Conservation (phyloP, 2,797 vertebrate genomes). For the Neosilurus mollespiculum region DNA sequence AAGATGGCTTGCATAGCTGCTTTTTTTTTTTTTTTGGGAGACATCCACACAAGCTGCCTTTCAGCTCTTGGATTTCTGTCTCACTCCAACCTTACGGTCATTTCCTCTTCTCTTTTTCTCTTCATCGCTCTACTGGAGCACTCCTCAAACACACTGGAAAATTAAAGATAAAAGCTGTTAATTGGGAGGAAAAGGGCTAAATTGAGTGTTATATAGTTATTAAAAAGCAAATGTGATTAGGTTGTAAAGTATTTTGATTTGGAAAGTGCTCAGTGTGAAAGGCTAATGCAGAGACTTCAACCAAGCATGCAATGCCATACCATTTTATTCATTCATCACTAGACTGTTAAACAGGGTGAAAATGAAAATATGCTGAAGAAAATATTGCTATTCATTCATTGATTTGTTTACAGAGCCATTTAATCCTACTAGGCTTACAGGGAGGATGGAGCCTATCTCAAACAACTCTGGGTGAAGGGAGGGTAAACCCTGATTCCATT, state of each 20-base stretch:
- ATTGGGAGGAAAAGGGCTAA: slow-evolving; percentile 73
- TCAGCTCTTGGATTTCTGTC: slow-evolving; percentile 49
- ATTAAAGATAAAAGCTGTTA: slow-evolving; percentile 74
- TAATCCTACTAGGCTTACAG: too few species aligned
- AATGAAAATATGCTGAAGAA: slow-evolving; percentile 47
- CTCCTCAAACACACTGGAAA: slow-evolving; percentile 66
- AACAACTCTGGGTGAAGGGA: too few species aligned
- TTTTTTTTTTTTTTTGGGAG: slow-evolving; percentile 16
- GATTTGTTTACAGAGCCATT: too few species aligned
- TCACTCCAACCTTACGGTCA: slow-evolving; percentile 31
- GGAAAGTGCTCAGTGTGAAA: slow-evolving; percentile 72
- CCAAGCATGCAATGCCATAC: slow-evolving; percentile 73
- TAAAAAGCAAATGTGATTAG: slow-evolving; percentile 76
- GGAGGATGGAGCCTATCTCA: too few species aligned
- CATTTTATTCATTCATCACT: slow-evolving; percentile 70
- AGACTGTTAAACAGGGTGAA: slow-evolving; percentile 61
- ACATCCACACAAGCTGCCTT: background rate
- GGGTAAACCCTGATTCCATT: too few species aligned
- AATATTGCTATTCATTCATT: background rate
- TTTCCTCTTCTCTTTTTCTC: slow-evolving; percentile 48
- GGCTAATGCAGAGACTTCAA: slow-evolving; percentile 61
- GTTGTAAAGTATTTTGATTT: slow-evolving; percentile 75
- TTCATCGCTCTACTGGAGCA: slow-evolving; percentile 47
- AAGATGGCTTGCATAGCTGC: slow-evolving; percentile 15
- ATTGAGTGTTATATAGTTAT: slow-evolving; percentile 78